phyloP scores from a whole-genome alignment of 2,113 vertebrate species.

The Tragelaphus imberbis region DNA sequence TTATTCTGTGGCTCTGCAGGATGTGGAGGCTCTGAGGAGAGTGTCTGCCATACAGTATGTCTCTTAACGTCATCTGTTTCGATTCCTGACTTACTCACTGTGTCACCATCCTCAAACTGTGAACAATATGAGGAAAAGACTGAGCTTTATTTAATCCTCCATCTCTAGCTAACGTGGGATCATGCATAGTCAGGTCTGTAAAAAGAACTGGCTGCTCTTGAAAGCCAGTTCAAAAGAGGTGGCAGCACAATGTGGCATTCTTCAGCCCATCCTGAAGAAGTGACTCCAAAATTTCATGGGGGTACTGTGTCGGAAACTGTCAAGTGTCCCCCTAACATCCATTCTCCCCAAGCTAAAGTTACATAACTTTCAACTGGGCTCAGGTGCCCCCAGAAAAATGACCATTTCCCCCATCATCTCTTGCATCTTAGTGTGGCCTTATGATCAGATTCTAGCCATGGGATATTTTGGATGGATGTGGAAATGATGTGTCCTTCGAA shows the following conservation, averaged over 20 bases:
- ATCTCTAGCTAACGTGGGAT: background rate
- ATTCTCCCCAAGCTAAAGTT: background rate
- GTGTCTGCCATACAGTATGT: no score
- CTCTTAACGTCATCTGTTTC: background rate
- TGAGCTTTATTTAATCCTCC: background rate
- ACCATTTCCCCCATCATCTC: no score
- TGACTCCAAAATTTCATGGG: background rate
- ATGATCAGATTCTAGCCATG: background rate
- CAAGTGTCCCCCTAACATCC: background rate
- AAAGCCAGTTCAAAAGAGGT: background rate
- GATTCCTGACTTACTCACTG: background rate
- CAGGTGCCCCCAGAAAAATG: background rate
- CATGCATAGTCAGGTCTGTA: background rate
- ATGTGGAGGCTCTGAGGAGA: background rate
- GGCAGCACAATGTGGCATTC: no score
- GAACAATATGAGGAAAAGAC: background rate
- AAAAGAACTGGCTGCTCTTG: background rate
- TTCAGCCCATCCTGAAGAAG: background rate
- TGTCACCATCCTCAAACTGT: background rate
- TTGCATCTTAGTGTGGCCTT: background rate
- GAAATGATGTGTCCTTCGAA: background rate
- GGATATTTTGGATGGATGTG: background rate
- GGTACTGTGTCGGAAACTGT: background rate
- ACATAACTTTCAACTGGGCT: background rate
- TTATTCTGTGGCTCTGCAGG: background rate